Evolutionary conservation across 35 echinoderm and acorn worm species (phyloP), one percentile per base, ranked within the genome.

Genomic region (Eucidaris tribuloides): DNA sequence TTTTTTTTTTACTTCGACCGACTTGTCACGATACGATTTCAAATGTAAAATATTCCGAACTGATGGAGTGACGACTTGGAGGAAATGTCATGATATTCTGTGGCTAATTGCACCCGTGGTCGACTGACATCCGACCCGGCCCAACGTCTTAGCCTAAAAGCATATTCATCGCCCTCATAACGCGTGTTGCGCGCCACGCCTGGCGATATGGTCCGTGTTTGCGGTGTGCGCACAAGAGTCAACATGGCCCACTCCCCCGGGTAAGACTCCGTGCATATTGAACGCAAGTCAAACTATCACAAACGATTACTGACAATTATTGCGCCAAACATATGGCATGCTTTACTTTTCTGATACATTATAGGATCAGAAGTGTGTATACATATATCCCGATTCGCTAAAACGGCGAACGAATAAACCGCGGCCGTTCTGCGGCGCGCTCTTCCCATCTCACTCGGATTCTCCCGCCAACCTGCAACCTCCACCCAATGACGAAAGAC

Each of bases 301-400:
- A 30, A 22, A 44, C 17, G 19, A 74, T 74, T 36, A 24, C 20
- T 33, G 31, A 68, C 38, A 35, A 68, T 74, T 36, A 74, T 74
- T 35, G 40, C 68, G 68, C 40, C 68, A 74, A 74, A 74, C 68
- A 74, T 74, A 74, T 74, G 68, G 33, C 36, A n/a, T 7, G 27
- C 13, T 27, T 64, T 64, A 15, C 30, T 64, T 34, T 19, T 64
- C 61, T 32, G 37, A 64, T 64, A 64, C 37, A 32, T 34, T 33
- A 14, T n/a, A n/a, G n/a, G n/a, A n/a, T n/a, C n/a, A n/a, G n/a
- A n/a, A n/a, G n/a, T n/a, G n/a, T n/a, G n/a, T n/a, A n/a, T n/a
- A n/a, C n/a, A n/a, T n/a, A n/a, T n/a, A n/a, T n/a, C n/a, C n/a
- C n/a, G n/a, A n/a, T n/a, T n/a, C n/a, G n/a, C n/a, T n/a, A n/a